Evolutionary conservation across 1,140 invertebrate genomes (phyloP), one percentile per base, ranked within the genome.

Genomic region (Ips nitidus): DNA sequence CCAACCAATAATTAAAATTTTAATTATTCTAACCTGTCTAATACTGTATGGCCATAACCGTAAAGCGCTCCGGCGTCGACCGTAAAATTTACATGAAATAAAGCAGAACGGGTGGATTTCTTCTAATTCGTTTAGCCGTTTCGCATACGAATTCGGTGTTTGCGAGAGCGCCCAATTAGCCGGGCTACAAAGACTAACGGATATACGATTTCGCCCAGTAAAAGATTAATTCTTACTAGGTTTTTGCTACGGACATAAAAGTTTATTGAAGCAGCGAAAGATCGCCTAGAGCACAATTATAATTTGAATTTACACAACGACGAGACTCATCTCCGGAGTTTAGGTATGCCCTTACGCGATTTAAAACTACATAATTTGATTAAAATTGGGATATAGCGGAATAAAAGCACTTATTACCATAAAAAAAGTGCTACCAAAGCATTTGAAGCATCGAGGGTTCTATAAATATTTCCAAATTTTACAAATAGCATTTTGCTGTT

Each of bases 191-290:
- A 56, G 53, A 66, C 62, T 65, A 41, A 62, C 52, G 69, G 52
- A 61, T 67, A 52, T 67, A 71, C 67, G 70, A 71, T 71, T 71
- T 71, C 53, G 52, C 65, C 42, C 42, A 36, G 39, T 36, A 56
- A 40, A 50, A 45, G 59, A 64, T 71, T 71, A 71, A 71, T 71
- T 71, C 70, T 71, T 67, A 67, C 70, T 71, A 67, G 70, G 64
- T 71, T 71, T 71, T 71, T 71, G 65, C 70, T 61, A 71, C 58
- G 52, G 7, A 43, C 64, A 53, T 71, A 67, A 71, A 71, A 67
- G 43, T 71, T 71, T 67, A 71, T 58, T 58, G 50, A 53, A 65
- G 47, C n/a, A 38, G 4, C 36, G 41, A 43, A 45, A 52, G 66
- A 70, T 64, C 68, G 68, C 43, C 68, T 70, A 63, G 68, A 70